These are phyloP conservation scores for Sardinella longiceps DNA, from an alignment of 2,797 vertebrate genomes.

Conservation along the genomic window DNA sequence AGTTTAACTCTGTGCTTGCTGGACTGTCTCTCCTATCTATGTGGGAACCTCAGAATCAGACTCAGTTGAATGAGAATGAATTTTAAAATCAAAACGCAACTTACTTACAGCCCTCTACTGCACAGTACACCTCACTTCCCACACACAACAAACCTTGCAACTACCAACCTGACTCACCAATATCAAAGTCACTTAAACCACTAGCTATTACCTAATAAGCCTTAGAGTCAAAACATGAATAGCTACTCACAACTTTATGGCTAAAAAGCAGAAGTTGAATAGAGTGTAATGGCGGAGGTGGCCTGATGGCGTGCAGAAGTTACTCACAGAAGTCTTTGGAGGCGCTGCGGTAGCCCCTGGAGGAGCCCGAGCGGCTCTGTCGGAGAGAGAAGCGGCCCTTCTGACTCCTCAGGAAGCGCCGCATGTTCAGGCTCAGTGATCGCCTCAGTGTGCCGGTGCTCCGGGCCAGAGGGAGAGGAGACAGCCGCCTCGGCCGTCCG, in stretches of 20 bases:
- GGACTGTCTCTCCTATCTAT: neutral
- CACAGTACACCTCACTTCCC: neutral
- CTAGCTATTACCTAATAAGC: neutral
- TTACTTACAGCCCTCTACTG: neutral
- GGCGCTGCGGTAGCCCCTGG: slow-evolving; percentile 69
- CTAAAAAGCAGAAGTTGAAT: slow-evolving; percentile 7
- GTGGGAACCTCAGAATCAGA: neutral
- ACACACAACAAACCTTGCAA: neutral
- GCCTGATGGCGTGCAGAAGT: neutral
- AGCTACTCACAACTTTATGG: neutral
- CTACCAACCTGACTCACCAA: neutral
- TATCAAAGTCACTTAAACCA: neutral
- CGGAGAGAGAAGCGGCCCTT: slow-evolving; percentile 73
- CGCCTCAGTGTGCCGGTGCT: slow-evolving; percentile 53
- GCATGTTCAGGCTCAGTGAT: slow-evolving; percentile 65
- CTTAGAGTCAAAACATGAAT: too few species aligned
- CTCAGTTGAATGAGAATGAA: neutral
- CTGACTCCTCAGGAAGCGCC: slow-evolving; percentile 71
- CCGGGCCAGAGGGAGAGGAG: slow-evolving; percentile 34
- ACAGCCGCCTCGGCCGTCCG: neutral
- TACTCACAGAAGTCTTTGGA: slow-evolving; percentile 87
- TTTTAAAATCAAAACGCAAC: neutral
- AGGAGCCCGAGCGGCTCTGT: slow-evolving; percentile 73
- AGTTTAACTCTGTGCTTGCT: neutral
- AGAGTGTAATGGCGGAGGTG: neutral